A percentile compares a stretch with the other conserved stretches of the same genome.
These are phyloP conservation scores for Baryphthengus martii DNA, from an alignment of 2,113 vertebrate species.

Conservation along the genomic window DNA sequence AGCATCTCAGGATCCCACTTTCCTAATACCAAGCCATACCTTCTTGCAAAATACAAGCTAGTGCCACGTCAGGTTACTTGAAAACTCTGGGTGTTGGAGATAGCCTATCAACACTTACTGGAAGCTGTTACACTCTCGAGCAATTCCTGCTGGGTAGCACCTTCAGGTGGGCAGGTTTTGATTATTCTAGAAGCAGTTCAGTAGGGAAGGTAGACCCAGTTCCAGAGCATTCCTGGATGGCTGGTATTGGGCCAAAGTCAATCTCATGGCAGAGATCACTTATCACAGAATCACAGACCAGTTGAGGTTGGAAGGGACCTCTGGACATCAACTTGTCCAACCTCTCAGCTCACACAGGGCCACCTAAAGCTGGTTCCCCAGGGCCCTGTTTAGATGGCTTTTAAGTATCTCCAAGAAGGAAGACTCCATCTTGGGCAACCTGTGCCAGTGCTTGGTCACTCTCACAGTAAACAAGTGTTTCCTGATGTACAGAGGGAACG, in stretches of 20 bases:
- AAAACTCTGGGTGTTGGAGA: neutral
- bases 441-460: neutral
- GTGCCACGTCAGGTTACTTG: neutral
- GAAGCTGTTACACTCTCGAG: neutral
- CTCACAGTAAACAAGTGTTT: neutral
- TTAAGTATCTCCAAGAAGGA: neutral
- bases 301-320: neutral
- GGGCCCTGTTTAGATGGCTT: too few species aligned
- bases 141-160: neutral
- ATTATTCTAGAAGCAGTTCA: neutral
- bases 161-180: neutral
- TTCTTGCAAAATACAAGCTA: neutral
- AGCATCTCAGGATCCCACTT: neutral
- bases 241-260: neutral
- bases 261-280: neutral
- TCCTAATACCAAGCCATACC: neutral
- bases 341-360: neutral
- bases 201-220: neutral
- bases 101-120: neutral
- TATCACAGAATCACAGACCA: neutral
- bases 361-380: neutral
- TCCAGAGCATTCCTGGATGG: neutral
- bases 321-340: neutral
- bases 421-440: neutral
- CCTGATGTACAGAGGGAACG: neutral